phyloP scores from a whole-genome alignment of 1,140 invertebrate genomes.

The Drosophila ercepeae region DNA sequence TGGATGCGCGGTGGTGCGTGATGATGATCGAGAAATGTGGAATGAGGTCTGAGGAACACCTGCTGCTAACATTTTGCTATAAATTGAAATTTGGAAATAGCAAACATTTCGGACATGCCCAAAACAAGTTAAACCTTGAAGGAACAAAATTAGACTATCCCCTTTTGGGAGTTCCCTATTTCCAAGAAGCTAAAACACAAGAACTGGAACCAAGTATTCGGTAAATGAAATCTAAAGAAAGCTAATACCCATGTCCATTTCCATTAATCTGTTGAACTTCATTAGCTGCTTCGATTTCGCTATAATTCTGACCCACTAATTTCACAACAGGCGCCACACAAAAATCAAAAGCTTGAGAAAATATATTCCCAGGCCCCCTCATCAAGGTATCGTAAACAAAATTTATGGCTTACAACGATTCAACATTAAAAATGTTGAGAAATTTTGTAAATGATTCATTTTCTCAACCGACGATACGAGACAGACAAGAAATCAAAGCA shows the following conservation, averaged over 20 bases:
- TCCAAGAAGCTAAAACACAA: background rate
- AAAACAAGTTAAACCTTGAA: conserved; percentile 29
- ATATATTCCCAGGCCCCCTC: conserved; percentile 72
- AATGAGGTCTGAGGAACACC: conserved; percentile 49
- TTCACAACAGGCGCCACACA: conserved; percentile 73
- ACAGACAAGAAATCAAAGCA: conserved; percentile 77
- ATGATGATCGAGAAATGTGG: conserved; percentile 15
- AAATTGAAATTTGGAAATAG: conserved; percentile 72
- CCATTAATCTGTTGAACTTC: conserved; percentile 56
- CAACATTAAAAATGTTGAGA: conserved; percentile 68
- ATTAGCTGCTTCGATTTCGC: conserved; percentile 72
- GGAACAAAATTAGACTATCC: background rate
- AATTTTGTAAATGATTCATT: conserved; percentile 75
- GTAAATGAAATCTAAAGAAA: too few relatives aligned
- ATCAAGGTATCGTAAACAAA: conserved; percentile 50
- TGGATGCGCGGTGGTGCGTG: conserved; percentile 11
- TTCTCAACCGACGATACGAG: conserved; percentile 55
- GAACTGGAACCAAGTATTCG: background rate
- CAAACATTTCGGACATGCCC: conserved; percentile 45
- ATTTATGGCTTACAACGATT: conserved; percentile 81
- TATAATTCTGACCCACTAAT: conserved; percentile 73
- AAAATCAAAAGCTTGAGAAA: conserved; percentile 24
- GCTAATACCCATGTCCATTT: conserved; percentile 12
- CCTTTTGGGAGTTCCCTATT: conserved; percentile 1
- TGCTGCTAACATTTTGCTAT: conserved; percentile 77